These are phyloP conservation scores for Neoniphon sammara DNA, from an alignment of 2,797 vertebrate genomes.

Conservation along the genomic window DNA sequence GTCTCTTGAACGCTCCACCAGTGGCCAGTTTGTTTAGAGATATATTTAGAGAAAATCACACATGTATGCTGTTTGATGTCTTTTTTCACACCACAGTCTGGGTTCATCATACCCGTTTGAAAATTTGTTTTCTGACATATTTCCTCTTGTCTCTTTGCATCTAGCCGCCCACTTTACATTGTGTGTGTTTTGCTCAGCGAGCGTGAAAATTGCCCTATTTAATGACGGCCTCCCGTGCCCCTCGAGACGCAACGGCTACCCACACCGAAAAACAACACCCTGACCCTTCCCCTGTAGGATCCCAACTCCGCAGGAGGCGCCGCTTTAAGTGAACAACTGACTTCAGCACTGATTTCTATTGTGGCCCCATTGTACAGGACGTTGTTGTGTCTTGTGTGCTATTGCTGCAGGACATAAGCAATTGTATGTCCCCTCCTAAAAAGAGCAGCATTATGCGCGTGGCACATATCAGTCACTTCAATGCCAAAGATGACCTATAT, in stretches of 20 bases:
- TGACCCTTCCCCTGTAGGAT: conserved; percentile 48
- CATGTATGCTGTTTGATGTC: background rate
- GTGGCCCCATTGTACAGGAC: conserved; percentile 20
- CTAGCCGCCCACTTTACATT: conserved; percentile 57
- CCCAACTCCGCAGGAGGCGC: conserved; percentile 22
- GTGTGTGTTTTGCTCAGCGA: conserved; percentile 72
- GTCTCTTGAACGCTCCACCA: background rate
- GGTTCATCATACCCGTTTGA: conserved; percentile 13
- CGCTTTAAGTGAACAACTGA: conserved; percentile 59
- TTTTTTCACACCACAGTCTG: background rate
- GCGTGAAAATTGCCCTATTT: conserved; percentile 83
- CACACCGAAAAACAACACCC: conserved; percentile 4
- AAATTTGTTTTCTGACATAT: conserved; percentile 68
- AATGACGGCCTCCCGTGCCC: conserved; percentile 55
- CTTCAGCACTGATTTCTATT: conserved; percentile 15
- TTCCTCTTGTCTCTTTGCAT: conserved; percentile 69
- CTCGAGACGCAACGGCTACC: conserved; percentile 49
- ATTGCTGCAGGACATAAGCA: conserved; percentile 45
- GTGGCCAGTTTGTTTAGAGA: background rate
- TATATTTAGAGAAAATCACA: background rate
- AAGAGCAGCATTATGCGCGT: conserved; percentile 67
- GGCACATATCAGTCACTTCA: conserved; percentile 71
- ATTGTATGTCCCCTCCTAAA: conserved; percentile 57
- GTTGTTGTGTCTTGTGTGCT: conserved; percentile 26
- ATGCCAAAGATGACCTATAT: conserved; percentile 74